phyloP scores from a whole-genome alignment of 2,113 vertebrate genomes.

The Larimichthys crocea region DNA sequence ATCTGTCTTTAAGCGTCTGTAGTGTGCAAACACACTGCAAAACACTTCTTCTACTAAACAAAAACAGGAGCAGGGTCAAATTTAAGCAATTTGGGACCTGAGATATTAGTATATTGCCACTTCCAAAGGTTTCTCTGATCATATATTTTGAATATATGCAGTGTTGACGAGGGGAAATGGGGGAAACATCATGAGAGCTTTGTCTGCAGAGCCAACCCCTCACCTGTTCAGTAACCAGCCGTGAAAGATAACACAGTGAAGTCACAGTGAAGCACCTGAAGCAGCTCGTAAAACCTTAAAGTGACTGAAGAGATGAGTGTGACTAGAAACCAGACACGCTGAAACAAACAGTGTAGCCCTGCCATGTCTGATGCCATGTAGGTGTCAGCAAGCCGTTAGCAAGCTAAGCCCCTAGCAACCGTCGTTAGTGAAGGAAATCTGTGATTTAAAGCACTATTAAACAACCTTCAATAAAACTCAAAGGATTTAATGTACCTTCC shows the following conservation, averaged over 20 bases:
- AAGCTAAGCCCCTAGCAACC: constrained; percentile 61
- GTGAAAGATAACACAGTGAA: not conserved
- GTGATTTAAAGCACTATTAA: not conserved
- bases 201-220: not conserved
- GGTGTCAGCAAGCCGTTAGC: constrained; percentile 27
- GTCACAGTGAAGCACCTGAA: not conserved
- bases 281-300: not conserved
- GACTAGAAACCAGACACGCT: too few species aligned
- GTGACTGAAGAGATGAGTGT: rapidly evolving
- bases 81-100: not conserved
- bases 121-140: not conserved
- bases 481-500: not conserved
- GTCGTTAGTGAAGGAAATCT: not conserved
- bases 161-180: not conserved
- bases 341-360: not conserved
- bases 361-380: not conserved
- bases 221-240: not conserved
- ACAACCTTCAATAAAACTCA: not conserved
- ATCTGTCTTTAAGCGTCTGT: too few species aligned
- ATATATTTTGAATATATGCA: not conserved
- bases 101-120: not conserved
- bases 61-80: too few species aligned
- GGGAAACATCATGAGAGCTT: not conserved
- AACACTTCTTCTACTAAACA: too few species aligned
- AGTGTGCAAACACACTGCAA: too few species aligned